Percentiles rank a stretch among this genome's conserved stretches.
Conservation (phyloP, 2,797 vertebrate species). For the Gadopsis marmoratus region DNA sequence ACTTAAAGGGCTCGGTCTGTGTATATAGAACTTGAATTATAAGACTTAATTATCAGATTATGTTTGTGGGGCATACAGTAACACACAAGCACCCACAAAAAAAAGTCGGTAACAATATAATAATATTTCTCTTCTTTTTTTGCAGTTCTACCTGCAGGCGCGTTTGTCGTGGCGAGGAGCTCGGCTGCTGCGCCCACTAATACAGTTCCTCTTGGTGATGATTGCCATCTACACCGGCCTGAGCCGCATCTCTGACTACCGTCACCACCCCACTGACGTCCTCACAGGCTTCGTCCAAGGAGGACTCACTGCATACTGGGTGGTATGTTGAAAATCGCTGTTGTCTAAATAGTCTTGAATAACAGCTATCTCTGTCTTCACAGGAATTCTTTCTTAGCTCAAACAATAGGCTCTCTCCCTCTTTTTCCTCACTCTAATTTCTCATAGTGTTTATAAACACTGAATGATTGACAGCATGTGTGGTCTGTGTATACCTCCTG, state of each 20-base stretch:
- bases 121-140: slow-evolving; percentile 10
- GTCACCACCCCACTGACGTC: slow-evolving; percentile 87
- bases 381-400: slow-evolving; percentile 51
- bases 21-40: slow-evolving; percentile 34
- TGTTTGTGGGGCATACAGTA: slow-evolving; percentile 29
- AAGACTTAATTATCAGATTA: slow-evolving; percentile 32
- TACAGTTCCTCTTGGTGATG: slow-evolving; percentile 88
- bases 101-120: not conserved
- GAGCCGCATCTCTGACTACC: slow-evolving; percentile 86
- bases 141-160: slow-evolving; percentile 89
- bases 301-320: slow-evolving; percentile 88
- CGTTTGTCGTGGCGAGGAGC: slow-evolving; percentile 86
- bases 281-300: slow-evolving; percentile 87
- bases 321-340: slow-evolving; percentile 77
- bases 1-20: slow-evolving; percentile 9
- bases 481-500: slow-evolving; percentile 62
- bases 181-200: slow-evolving; percentile 81
- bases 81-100: slow-evolving; percentile 24
- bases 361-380: slow-evolving; percentile 42
- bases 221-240: slow-evolving; percentile 88
- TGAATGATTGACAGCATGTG: slow-evolving; percentile 59
- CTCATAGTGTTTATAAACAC: slow-evolving; percentile 51
- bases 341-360: slow-evolving; percentile 43
- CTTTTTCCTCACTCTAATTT: slow-evolving; percentile 31
- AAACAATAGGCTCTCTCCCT: slow-evolving; percentile 47